Evolutionary conservation across 1,140 invertebrate genomes (phyloP).

Genomic region (Amphibalanus amphitrite): DNA sequence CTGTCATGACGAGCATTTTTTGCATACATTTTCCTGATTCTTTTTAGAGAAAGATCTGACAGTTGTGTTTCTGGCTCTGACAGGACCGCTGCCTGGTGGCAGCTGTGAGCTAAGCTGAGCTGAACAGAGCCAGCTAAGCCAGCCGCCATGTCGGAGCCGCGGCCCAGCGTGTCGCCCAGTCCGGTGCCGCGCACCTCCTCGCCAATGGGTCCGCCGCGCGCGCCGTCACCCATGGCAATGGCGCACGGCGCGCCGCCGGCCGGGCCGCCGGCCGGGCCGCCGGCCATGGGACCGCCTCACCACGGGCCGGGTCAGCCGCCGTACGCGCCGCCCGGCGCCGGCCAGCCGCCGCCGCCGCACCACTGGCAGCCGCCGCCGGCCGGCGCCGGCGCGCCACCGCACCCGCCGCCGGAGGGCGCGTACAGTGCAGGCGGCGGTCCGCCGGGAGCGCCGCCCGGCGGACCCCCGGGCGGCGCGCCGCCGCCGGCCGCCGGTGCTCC

Average conservation of each 20-base stretch:
- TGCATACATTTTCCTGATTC: no score
- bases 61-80: no score
- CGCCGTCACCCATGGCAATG: slow-evolving; percentile 43
- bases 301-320: slow-evolving; percentile 19
- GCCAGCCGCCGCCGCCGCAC: slow-evolving; percentile 15
- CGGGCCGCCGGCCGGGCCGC: no score
- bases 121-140: no score
- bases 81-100: not conserved
- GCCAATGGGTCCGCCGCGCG: slow-evolving; percentile 64
- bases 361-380: slow-evolving; percentile 9
- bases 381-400: slow-evolving; percentile 10
- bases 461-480: slow-evolving; percentile 12
- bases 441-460: not conserved
- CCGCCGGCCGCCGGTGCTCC: slow-evolving; percentile 11
- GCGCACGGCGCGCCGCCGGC: slow-evolving; percentile 20
- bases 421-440: slow-evolving; percentile 11
- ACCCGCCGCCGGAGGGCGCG: slow-evolving; percentile 7
- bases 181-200: slow-evolving; percentile 29
- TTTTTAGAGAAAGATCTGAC: no score
- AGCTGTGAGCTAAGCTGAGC: slow-evolving; percentile 7
- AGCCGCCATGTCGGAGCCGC: slow-evolving; percentile 17
- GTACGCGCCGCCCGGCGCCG: slow-evolving; percentile 10
- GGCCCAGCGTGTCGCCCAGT: slow-evolving; percentile 15
- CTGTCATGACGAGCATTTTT: no score
- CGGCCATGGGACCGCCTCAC: slow-evolving; percentile 31